A percentile compares a stretch with the other conserved stretches of the same genome.
phyloP scores from a whole-genome alignment of 2,113 vertebrate genomes.

The Pongo pygmaeus region DNA sequence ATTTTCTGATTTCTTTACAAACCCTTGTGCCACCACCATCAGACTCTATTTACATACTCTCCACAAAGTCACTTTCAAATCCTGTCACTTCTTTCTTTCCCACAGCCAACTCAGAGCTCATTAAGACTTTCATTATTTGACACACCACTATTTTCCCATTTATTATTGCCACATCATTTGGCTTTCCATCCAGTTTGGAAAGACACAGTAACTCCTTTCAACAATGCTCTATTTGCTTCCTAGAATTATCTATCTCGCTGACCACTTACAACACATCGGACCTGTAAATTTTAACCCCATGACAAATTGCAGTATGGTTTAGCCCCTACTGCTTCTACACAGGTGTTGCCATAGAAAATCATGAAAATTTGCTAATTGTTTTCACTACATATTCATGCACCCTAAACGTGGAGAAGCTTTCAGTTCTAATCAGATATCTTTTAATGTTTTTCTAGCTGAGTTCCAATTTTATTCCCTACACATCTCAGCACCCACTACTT shows the following conservation, averaged over 20 bases:
- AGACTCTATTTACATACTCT: not conserved
- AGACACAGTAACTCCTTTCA: not conserved
- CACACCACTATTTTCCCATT: not conserved
- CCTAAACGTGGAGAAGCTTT: not conserved
- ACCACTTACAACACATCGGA: not conserved
- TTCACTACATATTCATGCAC: not conserved
- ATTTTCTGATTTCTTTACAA: not conserved
- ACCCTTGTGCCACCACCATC: not conserved
- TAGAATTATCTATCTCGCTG: not conserved
- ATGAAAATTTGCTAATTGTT: not conserved
- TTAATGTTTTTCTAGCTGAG: not conserved
- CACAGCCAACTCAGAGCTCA: not conserved
- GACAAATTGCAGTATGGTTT: not conserved
- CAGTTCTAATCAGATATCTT: not conserved
- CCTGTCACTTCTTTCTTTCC: not conserved
- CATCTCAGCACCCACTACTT: not conserved
- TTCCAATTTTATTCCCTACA: not conserved
- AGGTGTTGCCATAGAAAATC: not conserved
- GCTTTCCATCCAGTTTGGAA: not conserved
- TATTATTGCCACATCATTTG: not conserved
- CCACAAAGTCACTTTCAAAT: not conserved
- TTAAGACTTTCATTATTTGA: not conserved
- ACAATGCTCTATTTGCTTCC: not conserved
- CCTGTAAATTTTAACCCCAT: not conserved
- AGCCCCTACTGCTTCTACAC: not conserved